phyloP scores from a whole-genome alignment of 2,797 vertebrate genomes.

The Protosalanx chinensis region DNA sequence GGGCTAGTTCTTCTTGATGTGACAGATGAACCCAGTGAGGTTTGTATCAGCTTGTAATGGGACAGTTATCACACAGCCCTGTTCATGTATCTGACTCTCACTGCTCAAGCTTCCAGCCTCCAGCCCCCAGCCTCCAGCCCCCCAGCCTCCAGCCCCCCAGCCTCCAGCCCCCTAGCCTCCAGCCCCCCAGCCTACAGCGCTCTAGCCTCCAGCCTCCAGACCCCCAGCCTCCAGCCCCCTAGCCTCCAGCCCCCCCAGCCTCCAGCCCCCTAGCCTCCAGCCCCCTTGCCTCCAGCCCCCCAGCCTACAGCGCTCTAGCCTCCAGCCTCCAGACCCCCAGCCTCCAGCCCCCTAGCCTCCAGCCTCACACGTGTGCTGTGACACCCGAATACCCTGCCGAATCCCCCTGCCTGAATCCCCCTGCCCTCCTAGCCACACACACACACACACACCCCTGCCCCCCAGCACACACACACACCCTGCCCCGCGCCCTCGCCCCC shows the following conservation, averaged over 20 bases:
- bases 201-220: slow-evolving; percentile 1
- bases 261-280: slow-evolving; percentile 20
- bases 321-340: slow-evolving; percentile 21
- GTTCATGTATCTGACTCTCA: slow-evolving; percentile 46
- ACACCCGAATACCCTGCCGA: background rate
- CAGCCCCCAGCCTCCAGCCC: slow-evolving; percentile 26
- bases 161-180: background rate
- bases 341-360: slow-evolving; percentile 8
- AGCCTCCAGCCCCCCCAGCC: slow-evolving; percentile 18
- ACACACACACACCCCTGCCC: no score
- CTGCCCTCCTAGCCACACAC: no score
- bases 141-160: background rate
- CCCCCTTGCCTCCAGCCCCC: background rate
- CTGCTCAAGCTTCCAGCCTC: slow-evolving; percentile 21
- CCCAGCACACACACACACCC: no score
- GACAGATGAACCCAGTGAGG: slow-evolving; percentile 50
- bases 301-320: background rate
- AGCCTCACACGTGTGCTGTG: background rate
- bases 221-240: background rate
- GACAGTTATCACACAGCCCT: slow-evolving; percentile 46
- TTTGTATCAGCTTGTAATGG: slow-evolving; percentile 59
- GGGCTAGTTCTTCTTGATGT: slow-evolving; percentile 29
- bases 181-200: no score
- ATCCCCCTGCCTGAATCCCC: no score
- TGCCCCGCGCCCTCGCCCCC: no score